Percentiles rank a stretch among this genome's conserved stretches.
Conservation (phyloP, 1,140 invertebrate species). For the Drosophila ambigua region DNA sequence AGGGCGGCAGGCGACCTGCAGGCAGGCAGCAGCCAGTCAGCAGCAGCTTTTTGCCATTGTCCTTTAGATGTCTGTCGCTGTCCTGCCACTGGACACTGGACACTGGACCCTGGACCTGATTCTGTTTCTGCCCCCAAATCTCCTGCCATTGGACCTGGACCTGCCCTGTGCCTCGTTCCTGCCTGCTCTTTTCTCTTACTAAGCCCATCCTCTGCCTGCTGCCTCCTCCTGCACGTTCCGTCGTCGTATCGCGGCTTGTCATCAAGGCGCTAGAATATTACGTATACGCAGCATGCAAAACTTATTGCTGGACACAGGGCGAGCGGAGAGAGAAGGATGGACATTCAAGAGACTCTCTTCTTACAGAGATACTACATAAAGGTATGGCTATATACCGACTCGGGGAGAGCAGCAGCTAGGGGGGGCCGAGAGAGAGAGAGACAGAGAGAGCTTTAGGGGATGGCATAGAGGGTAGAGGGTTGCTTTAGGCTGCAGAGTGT, state of each 20-base stretch:
- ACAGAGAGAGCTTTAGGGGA: too few species aligned
- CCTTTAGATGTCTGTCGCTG: conserved; percentile 12
- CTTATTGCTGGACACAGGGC: conserved; percentile 21
- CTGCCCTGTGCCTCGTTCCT: conserved; percentile 2
- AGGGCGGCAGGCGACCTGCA: conserved; percentile 15
- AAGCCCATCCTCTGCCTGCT: too few species aligned
- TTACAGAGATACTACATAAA: conserved; percentile 3
- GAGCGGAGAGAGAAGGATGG: background rate
- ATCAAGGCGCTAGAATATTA: conserved; percentile 75
- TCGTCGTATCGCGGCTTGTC: conserved; percentile 61
- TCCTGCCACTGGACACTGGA: background rate
- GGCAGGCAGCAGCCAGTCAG: conserved; percentile 40
- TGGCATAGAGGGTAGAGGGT: too few species aligned
- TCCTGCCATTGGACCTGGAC: too few species aligned
- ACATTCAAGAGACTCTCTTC: conserved; percentile 9
- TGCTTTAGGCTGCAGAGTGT: too few species aligned
- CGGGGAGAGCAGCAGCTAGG: too few species aligned
- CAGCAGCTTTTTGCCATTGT: conserved; percentile 32
- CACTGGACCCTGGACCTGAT: background rate
- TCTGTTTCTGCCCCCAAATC: background rate
- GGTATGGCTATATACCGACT: too few species aligned
- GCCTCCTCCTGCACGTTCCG: conserved; percentile 28
- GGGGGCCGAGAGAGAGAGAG: too few species aligned
- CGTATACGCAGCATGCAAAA: conserved; percentile 66
- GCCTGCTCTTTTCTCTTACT: conserved; percentile 10